phyloP scores from a whole-genome alignment of 30 jellyfish, hydroid and myxozoan species.

The Cassiopea andromeda region DNA sequence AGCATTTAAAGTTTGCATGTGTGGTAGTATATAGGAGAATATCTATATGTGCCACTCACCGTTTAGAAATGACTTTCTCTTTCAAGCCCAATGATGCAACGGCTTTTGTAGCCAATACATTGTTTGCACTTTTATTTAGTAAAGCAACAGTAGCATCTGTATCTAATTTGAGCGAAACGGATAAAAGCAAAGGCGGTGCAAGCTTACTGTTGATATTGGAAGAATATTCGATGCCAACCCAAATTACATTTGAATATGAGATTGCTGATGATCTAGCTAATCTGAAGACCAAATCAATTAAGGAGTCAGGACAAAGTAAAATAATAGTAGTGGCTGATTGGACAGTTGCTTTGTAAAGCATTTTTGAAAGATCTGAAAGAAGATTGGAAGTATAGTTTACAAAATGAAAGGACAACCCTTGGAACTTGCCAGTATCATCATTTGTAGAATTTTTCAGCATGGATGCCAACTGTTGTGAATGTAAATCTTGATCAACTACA shows the following conservation, averaged over 20 bases:
- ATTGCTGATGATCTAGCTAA: not conserved
- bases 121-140: not conserved
- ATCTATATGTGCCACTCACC: not conserved
- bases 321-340: not conserved
- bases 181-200: not conserved
- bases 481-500: not conserved
- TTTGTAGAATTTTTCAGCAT: not conserved
- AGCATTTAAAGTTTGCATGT: not conserved
- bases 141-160: not conserved
- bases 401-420: not conserved
- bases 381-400: not conserved
- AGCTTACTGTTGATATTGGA: not conserved
- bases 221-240: conserved; percentile 7
- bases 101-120: not conserved
- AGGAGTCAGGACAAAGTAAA: conserved; percentile 3
- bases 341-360: conserved; percentile 1
- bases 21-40: not conserved
- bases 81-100: not conserved
- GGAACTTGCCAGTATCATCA: not conserved
- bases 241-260: not conserved
- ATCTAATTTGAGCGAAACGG: not conserved
- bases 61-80: not conserved
- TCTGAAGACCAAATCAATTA: conserved; percentile 7
- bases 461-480: not conserved
- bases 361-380: conserved; percentile 1